Conservation (phyloP, 2,888 invertebrate species). For the Helleia helle region DNA sequence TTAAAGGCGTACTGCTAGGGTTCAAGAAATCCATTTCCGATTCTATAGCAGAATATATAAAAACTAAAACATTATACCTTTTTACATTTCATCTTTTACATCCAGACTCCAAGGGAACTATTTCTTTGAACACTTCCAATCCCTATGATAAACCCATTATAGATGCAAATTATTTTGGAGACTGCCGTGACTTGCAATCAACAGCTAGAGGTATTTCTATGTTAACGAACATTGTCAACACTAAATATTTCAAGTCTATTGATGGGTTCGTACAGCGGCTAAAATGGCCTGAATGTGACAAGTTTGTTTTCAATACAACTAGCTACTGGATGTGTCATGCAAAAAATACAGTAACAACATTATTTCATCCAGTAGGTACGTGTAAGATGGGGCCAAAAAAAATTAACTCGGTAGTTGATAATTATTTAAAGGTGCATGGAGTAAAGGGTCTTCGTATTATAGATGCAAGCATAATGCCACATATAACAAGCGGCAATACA, state of each 20-base stretch:
- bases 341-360: conserved; percentile 51
- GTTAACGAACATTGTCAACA: conserved; percentile 32
- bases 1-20: conserved; percentile 9
- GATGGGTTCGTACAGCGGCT: conserved; percentile 31
- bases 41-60: conserved; percentile 30
- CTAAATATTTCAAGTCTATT: conserved; percentile 32
- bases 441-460: conserved; percentile 10
- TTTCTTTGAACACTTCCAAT: conserved; percentile 70
- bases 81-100: conserved; percentile 47
- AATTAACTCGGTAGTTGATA: conserved; percentile 10
- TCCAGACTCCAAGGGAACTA: conserved; percentile 66
- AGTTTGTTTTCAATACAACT: conserved; percentile 28
- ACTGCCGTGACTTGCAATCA: conserved; percentile 65
- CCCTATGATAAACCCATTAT: conserved; percentile 75
- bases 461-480: conserved; percentile 13
- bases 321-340: conserved; percentile 42
- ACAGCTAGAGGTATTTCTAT: conserved; percentile 33
- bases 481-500: conserved; percentile 8
- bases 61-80: conserved; percentile 34
- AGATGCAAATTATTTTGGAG: conserved; percentile 75
- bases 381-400: conserved; percentile 10
- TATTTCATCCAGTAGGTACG: conserved; percentile 12
- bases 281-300: conserved; percentile 32
- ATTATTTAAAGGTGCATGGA: conserved; percentile 5
- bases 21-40: conserved; percentile 31